These are phyloP conservation scores for Lycocorax pyrrhopterus DNA, from an alignment of 2,113 vertebrate species.

Conservation along the genomic window DNA sequence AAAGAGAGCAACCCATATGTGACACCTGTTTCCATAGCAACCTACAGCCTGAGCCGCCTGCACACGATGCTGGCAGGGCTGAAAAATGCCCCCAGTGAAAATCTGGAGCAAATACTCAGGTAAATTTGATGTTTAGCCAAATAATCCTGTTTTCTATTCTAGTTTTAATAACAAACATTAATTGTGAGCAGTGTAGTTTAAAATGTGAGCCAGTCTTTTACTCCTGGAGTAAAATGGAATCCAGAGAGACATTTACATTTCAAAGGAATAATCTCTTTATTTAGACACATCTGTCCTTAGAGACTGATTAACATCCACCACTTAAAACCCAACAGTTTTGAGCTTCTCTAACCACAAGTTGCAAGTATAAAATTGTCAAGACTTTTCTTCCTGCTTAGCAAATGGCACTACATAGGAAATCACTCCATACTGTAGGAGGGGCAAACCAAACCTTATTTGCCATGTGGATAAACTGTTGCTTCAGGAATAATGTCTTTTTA, in stretches of 20 bases:
- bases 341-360: neutral
- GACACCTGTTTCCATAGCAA: constrained; percentile 81
- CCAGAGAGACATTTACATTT: neutral
- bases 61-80: constrained; percentile 86
- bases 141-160: neutral
- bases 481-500: neutral
- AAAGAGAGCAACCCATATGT: constrained; percentile 74
- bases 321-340: neutral
- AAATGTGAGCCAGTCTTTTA: neutral
- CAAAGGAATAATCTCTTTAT: neutral
- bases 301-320: neutral
- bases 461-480: neutral
- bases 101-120: constrained; percentile 80
- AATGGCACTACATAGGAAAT: neutral
- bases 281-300: neutral
- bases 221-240: neutral
- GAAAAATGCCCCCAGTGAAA: constrained; percentile 82
- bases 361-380: neutral
- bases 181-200: neutral
- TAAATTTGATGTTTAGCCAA: constrained; percentile 12
- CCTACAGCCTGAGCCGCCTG: constrained; percentile 85
- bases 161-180: neutral
- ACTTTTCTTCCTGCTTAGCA: neutral
- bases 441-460: neutral
- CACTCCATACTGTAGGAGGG: neutral